Evolutionary conservation across 2,888 invertebrate genomes (phyloP), one percentile per base, ranked within the genome.

Genomic region (Eudemis profundana): DNA sequence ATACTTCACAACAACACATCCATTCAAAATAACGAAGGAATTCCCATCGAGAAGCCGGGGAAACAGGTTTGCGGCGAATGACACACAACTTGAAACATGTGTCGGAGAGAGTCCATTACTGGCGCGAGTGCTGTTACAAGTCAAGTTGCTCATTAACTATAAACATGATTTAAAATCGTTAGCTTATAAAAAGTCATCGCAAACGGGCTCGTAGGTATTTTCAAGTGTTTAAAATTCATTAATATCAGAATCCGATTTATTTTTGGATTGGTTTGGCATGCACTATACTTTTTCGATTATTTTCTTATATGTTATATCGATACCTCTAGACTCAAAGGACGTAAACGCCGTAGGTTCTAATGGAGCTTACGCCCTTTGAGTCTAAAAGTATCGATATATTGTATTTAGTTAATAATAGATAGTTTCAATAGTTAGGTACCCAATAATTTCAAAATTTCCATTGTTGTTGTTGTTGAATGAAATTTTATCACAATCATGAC

Each of bases 101-200:
- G 23, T 21, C 5, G 42, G 42, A n/a, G 42, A 29, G 56, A 56
- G 56, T 17, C 56, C n/a, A 42, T 53, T 53, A 53, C 33, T 51
- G 8, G 5, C 8, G 33, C 33, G 10, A 8, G 33, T 29, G 10
- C 29, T 29, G 7, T 7, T 8, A 10, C 27, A 21, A 54, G 15
- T 12, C 10, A 29, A 38, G 27, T 27, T 4, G 17, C 40, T 29
- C 42, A 42, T 56, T 29, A 56, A 40, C 23, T 36, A 23, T 40
- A 23, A 19, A 10, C 14, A 46, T 10, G 14, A 21, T 53, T 53
- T 49, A 10, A 17, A 36, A n/a, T 50, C 17, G n/a, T 50, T 33
- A 33, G 17, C 5, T 10, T n/a, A 21, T 15, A 27, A 4, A 21
- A 40, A 42, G 40, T 27, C 23, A 10, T 54, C 15, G 27, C 40